A percentile compares a stretch with the other conserved stretches of the same genome.
Evolutionary conservation across 2,888 invertebrate species (phyloP).

Genomic region (Allacma fusca): DNA sequence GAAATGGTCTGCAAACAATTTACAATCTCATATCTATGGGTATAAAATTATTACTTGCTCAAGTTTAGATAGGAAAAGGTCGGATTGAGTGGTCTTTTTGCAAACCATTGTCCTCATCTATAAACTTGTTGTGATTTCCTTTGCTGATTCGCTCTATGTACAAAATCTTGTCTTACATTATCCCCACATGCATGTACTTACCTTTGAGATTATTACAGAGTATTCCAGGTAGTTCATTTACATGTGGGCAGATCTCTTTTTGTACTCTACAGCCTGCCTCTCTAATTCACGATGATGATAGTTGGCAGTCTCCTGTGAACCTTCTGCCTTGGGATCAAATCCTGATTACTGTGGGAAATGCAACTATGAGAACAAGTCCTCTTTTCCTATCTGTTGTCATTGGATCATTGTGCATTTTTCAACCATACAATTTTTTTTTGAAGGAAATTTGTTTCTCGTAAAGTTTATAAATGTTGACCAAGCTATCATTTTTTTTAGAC

Average conservation of each 20-base stretch:
- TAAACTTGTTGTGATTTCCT: no score
- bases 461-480: not conserved
- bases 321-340: not conserved
- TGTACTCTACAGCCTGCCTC: not conserved
- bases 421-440: not conserved
- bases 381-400: not conserved
- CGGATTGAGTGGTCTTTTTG: not conserved
- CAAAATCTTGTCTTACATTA: no score
- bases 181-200: no score
- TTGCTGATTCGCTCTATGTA: no score
- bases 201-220: no score
- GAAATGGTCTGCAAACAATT: no score
- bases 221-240: no score
- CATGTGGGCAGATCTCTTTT: no score
- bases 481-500: no score
- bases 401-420: not conserved
- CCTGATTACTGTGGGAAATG: conserved; percentile 7
- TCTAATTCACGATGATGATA: not conserved
- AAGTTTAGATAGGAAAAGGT: not conserved
- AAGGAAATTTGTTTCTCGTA: not conserved
- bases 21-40: no score
- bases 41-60: not conserved
- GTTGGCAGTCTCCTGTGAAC: not conserved
- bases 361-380: not conserved
- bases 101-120: no score